Percentiles rank a stretch among this genome's conserved stretches.
Conservation (phyloP, 2,113 vertebrate species). For the Periophthalmodon schlosseri region DNA sequence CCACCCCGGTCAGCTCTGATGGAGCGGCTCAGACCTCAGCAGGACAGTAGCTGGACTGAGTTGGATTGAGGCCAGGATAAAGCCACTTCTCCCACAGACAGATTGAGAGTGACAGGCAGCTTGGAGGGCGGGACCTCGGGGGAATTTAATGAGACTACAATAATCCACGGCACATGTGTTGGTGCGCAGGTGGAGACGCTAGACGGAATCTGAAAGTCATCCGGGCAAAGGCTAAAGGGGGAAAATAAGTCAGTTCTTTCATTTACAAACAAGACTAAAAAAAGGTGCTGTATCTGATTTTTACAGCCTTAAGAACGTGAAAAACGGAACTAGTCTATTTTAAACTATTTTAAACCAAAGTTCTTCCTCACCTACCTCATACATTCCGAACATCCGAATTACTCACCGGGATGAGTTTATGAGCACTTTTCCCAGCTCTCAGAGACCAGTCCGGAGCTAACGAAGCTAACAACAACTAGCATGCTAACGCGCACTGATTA, state of each 20-base stretch:
- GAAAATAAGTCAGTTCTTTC: neutral
- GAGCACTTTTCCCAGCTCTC: too few relatives aligned
- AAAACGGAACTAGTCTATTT: too few relatives aligned
- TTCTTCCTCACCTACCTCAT: too few relatives aligned
- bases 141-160: constrained; percentile 57
- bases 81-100: constrained; percentile 55
- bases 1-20: neutral
- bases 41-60: constrained; percentile 31
- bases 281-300: too few relatives aligned
- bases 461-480: too few relatives aligned
- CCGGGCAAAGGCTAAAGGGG: neutral
- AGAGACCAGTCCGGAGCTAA: too few relatives aligned
- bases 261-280: too few relatives aligned
- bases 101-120: constrained; percentile 60
- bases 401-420: too few relatives aligned
- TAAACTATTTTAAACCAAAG: too few relatives aligned
- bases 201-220: neutral
- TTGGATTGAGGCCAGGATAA: constrained; percentile 55
- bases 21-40: constrained; percentile 30
- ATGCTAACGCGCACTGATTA: too few relatives aligned
- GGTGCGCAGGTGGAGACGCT: constrained; percentile 32
- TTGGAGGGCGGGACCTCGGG: constrained; percentile 44
- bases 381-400: too few relatives aligned
- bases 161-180: constrained; percentile 57
- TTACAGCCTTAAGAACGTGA: too few relatives aligned